Percentiles rank a stretch among this genome's conserved stretches.
These are phyloP conservation scores for Eristalis arbustorum DNA, from an alignment of 2,888 invertebrate genomes.

Conservation along the genomic window DNA sequence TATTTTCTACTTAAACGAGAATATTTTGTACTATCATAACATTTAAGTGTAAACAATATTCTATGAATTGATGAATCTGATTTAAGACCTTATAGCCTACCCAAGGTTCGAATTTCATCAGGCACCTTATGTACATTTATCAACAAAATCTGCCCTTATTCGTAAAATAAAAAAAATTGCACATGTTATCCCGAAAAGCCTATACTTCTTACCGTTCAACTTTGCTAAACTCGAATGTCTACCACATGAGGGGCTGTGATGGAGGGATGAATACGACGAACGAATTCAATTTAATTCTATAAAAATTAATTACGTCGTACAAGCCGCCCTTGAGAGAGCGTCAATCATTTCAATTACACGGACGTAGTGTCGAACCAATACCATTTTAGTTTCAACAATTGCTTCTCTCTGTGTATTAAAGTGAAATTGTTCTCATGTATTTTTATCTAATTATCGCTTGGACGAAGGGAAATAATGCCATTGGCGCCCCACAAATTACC, in stretches of 20 bases:
- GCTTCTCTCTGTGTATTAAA: slow-evolving; percentile 49
- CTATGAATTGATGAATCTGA: slow-evolving; percentile 9
- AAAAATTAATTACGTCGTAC: slow-evolving; percentile 41
- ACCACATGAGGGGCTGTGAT: background rate
- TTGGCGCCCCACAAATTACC: slow-evolving; percentile 71
- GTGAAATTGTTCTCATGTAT: slow-evolving; percentile 66
- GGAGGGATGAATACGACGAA: background rate
- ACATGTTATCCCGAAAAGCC: background rate
- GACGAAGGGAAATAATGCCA: slow-evolving; percentile 61
- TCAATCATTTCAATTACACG: slow-evolving; percentile 61
- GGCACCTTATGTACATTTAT: slow-evolving; percentile 23
- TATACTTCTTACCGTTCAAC: background rate
- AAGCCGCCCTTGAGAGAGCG: slow-evolving; percentile 17
- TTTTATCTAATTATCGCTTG: slow-evolving; percentile 69
- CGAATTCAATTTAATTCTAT: slow-evolving; percentile 28
- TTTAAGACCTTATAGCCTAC: background rate
- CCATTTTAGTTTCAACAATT: slow-evolving; percentile 45
- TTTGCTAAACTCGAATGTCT: background rate
- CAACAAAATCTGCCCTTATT: background rate
- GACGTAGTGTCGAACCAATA: slow-evolving; percentile 2
- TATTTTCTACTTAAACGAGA: slow-evolving; percentile 31
- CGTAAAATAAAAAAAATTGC: slow-evolving; percentile 27
- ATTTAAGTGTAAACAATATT: slow-evolving; percentile 20
- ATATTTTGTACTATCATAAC: slow-evolving; percentile 50
- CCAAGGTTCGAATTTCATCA: slow-evolving; percentile 4